Base-by-base conservation (phyloP, 1,140 invertebrate species). In the Hyphantria cunea region DNA sequence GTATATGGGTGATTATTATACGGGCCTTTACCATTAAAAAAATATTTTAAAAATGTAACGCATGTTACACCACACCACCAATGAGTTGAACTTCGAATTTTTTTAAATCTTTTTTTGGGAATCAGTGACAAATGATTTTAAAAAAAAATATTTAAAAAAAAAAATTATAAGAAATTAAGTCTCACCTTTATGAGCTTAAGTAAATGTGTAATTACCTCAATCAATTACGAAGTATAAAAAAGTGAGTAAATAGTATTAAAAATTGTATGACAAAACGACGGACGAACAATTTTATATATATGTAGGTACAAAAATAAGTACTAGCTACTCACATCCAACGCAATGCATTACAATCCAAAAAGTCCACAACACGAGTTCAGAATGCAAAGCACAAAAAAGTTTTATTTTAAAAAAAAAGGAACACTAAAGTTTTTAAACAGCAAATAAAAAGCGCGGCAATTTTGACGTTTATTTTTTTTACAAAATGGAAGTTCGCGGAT, bases 281-380 rank as follows among this genome's bases (percentile, higher is more conserved):
- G 80, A 85, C 86, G 81, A 84, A 84, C 84, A 87, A 82, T 86
- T 80, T 81, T 70, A 80, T 48, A 3, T 2, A 25, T 48, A 76
- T 58, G 10, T 58, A 80, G 39, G 42, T 34, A 55, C 25, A 55
- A 75, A 73, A 66, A 79, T 74, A 76, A 75, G 76, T 68, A 56
- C 69, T 68, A 78, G 33, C 70, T 85, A 86, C 86, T 87, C 82
- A 89, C 86, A 82, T 82, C 76, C 78, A 85, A 78, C 72, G 80
- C 73, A 81, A 81, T 80, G 81, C 83, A 84, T 86, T 80, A 81
- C 79, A 89, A 86, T 89, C 86, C 84, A 80, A 80, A 74, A 72
- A 68, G 42, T 54, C 34, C 61, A 63, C 73, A 64, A 72, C 52
- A 62, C 50, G 65, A 59, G 68, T 68, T 54, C 61, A 34, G 37